These are phyloP conservation scores for Carcharodon carcharias DNA, from an alignment of 2,797 vertebrate genomes.

Conservation along the genomic window DNA sequence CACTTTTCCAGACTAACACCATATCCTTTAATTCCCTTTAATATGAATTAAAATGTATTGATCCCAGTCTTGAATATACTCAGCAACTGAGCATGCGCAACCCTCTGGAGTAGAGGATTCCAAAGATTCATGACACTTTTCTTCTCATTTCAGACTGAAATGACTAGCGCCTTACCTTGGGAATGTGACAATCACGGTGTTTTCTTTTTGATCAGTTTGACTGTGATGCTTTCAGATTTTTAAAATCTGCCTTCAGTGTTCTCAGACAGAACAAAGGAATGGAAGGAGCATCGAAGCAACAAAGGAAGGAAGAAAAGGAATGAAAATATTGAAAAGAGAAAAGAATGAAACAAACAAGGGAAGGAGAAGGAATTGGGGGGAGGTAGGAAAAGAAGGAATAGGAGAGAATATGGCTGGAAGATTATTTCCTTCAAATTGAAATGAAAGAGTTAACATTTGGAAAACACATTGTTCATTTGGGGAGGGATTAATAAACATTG, in stretches of 20 bases:
- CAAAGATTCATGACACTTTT: not conserved
- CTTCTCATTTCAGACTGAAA: not conserved
- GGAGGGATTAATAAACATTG: not conserved
- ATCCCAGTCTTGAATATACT: not conserved
- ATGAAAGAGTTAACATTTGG: not conserved
- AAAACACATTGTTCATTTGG: not conserved
- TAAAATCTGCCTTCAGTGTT: not conserved
- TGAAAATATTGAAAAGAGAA: not conserved
- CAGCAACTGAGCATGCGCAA: no score
- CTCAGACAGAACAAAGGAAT: not conserved
- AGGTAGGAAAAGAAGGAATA: not conserved
- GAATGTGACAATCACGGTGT: not conserved
- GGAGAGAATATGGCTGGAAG: not conserved
- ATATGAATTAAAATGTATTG: no score
- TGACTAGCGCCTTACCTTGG: not conserved
- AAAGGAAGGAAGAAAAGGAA: not conserved
- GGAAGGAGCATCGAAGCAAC: not conserved
- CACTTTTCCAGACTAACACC: not conserved
- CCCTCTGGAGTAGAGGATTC: not conserved
- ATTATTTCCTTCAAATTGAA: not conserved
- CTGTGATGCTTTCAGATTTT: not conserved
- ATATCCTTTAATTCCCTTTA: not conserved
- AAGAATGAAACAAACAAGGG: not conserved
- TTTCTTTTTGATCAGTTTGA: not conserved
- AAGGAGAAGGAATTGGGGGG: not conserved